Evolutionary conservation across 2,888 invertebrate species (phyloP).

Genomic region (Ectropis crepuscularia): DNA sequence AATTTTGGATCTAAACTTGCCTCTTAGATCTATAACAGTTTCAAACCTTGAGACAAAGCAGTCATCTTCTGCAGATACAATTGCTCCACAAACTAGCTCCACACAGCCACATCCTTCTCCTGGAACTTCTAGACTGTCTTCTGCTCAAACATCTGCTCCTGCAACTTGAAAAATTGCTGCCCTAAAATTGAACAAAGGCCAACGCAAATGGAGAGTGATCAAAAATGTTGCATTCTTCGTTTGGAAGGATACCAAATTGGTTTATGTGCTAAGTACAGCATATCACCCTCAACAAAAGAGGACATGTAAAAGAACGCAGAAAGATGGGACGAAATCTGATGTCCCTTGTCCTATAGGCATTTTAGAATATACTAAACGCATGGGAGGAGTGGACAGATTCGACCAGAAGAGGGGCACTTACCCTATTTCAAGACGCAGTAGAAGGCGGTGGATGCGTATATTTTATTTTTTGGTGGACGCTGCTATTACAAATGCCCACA

Average conservation of each 20-base stretch:
- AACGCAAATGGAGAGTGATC: constrained; percentile 34
- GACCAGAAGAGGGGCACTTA: constrained; percentile 23
- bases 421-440: constrained; percentile 24
- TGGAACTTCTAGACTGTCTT: too few relatives aligned
- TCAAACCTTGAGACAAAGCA: too few relatives aligned
- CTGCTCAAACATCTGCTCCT: too few relatives aligned
- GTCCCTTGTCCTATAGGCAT: constrained; percentile 28
- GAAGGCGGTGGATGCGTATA: constrained; percentile 33
- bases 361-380: constrained; percentile 31
- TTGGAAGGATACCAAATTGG: constrained; percentile 28
- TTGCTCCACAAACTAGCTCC: too few relatives aligned
- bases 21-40: too few relatives aligned
- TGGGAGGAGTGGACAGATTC: constrained; percentile 36
- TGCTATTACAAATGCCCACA: constrained; percentile 37
- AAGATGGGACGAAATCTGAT: constrained; percentile 33
- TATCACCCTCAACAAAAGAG: constrained; percentile 19
- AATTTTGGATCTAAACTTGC: too few relatives aligned
- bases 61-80: too few relatives aligned
- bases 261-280: constrained; percentile 31
- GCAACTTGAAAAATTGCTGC: too few relatives aligned
- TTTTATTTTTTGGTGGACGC: constrained; percentile 33
- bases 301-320: constrained; percentile 33
- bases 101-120: too few relatives aligned
- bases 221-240: constrained; percentile 27
- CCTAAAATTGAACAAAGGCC: constrained; percentile 29